Percentiles rank a stretch among this genome's conserved stretches.
These are phyloP conservation scores for Trachelus tabidus DNA, from an alignment of 2,888 invertebrate genomes.

Conservation along the genomic window DNA sequence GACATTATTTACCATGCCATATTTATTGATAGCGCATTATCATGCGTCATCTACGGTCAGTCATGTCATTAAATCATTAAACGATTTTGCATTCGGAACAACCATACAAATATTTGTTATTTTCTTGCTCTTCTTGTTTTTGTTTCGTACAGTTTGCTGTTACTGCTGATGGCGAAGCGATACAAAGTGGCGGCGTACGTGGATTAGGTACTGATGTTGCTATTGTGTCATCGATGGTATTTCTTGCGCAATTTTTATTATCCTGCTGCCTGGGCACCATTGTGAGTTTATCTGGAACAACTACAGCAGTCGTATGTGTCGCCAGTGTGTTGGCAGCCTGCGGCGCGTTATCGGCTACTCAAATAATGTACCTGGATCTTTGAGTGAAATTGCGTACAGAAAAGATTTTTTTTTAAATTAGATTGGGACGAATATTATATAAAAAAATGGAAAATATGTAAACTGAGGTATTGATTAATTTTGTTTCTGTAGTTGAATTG, in stretches of 20 bases:
- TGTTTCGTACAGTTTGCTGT: constrained; percentile 71
- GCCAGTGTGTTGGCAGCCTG: constrained; percentile 87
- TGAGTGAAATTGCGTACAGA: constrained; percentile 61
- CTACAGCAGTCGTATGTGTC: constrained; percentile 88
- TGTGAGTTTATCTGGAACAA: constrained; percentile 82
- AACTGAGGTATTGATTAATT: not conserved
- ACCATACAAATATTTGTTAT: not conserved
- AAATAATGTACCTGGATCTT: constrained; percentile 89
- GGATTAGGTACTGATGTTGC: constrained; percentile 96
- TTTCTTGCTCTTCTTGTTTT: not conserved
- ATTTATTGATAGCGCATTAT: constrained; percentile 92
- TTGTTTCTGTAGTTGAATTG: not conserved
- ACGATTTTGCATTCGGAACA: not conserved
- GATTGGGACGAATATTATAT: not conserved
- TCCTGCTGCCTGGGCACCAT: constrained; percentile 89
- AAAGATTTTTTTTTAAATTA: not conserved
- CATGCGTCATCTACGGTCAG: constrained; percentile 90
- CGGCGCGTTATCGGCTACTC: constrained; percentile 86
- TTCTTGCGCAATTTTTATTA: constrained; percentile 92
- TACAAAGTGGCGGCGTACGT: constrained; percentile 75
- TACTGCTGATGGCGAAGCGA: constrained; percentile 69
- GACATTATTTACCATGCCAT: constrained; percentile 97
- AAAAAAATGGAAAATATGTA: constrained; percentile 7
- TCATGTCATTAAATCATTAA: not conserved
- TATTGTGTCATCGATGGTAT: constrained; percentile 94